Conservation (phyloP, 2,888 invertebrate genomes). For the Caenorhabditis afra region DNA sequence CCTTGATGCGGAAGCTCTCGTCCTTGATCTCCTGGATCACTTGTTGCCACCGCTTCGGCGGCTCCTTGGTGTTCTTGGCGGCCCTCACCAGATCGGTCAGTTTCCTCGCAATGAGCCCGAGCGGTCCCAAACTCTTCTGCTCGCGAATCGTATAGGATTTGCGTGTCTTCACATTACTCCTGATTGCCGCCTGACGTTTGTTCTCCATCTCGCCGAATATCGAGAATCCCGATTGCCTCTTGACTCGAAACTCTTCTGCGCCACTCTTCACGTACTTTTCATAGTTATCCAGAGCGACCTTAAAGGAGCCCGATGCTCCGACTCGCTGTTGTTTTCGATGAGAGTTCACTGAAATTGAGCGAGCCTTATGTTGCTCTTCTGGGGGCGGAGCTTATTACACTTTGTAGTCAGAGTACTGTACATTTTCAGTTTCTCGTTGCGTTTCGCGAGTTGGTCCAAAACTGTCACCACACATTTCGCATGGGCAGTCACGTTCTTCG, state of each 20-base stretch:
- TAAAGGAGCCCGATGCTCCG: background rate
- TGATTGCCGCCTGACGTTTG: slow-evolving; percentile 18
- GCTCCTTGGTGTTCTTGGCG: slow-evolving; percentile 64
- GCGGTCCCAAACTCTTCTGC: slow-evolving; percentile 50
- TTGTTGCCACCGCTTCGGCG: slow-evolving; percentile 63
- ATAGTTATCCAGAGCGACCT: background rate
- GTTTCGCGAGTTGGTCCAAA: slow-evolving; percentile 43
- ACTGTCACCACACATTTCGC: slow-evolving; percentile 66
- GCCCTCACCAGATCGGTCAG: slow-evolving; percentile 64
- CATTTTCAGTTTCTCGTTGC: slow-evolving; percentile 46
- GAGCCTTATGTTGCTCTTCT: no score
- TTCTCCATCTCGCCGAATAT: slow-evolving; percentile 44
- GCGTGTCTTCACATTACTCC: slow-evolving; percentile 23
- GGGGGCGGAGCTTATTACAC: no score
- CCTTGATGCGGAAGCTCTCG: slow-evolving; percentile 59
- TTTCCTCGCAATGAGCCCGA: slow-evolving; percentile 65
- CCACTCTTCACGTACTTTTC: slow-evolving; percentile 33
- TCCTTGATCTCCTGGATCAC: slow-evolving; percentile 63
- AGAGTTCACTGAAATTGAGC: slow-evolving; percentile 21
- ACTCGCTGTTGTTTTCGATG: slow-evolving; percentile 28
- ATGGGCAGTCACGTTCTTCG: slow-evolving; percentile 63
- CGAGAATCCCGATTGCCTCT: slow-evolving; percentile 30
- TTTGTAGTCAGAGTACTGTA: slow-evolving; percentile 28
- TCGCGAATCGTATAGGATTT: slow-evolving; percentile 38
- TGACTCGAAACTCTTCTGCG: slow-evolving; percentile 45